Percentiles rank a stretch among this genome's conserved stretches.
phyloP scores from a whole-genome alignment of 2,797 vertebrate genomes.

The Alcedo atthis region DNA sequence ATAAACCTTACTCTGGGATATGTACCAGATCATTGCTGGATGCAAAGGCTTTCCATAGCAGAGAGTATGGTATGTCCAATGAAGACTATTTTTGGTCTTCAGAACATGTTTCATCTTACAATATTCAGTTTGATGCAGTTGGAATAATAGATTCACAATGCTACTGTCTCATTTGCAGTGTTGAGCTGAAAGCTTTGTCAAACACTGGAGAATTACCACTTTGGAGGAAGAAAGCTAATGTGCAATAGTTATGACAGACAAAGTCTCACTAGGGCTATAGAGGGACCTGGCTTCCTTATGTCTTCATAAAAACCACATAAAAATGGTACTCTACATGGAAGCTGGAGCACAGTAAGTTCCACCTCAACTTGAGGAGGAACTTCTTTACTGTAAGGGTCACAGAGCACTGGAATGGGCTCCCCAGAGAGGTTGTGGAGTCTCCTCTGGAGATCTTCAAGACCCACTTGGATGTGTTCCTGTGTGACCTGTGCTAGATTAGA shows the following conservation, averaged over 20 bases:
- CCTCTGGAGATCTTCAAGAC: too few species aligned
- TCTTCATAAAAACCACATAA: slow-evolving; percentile 42
- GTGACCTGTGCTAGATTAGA: too few species aligned
- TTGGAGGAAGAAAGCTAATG: not conserved
- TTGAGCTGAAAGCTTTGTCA: slow-evolving; percentile 24
- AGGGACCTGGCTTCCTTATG: not conserved
- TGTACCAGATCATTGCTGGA: not conserved
- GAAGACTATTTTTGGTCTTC: not conserved
- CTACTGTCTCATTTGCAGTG: not conserved
- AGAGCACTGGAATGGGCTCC: too few species aligned
- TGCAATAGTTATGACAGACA: not conserved
- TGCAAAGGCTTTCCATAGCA: not conserved
- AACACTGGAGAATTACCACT: slow-evolving; percentile 4
- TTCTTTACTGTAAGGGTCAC: too few species aligned
- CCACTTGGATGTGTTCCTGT: too few species aligned
- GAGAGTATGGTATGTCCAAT: not conserved
- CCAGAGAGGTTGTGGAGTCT: too few species aligned
- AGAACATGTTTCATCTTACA: not conserved
- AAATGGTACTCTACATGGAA: not conserved
- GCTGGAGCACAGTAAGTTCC: too few species aligned
- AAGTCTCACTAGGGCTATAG: slow-evolving; percentile 9
- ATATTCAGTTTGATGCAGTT: slow-evolving; percentile 18
- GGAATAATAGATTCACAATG: not conserved
- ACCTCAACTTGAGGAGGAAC: too few species aligned
- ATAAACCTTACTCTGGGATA: not conserved